Conservation (phyloP, 2,113 vertebrate genomes). For the Clupea harengus region DNA sequence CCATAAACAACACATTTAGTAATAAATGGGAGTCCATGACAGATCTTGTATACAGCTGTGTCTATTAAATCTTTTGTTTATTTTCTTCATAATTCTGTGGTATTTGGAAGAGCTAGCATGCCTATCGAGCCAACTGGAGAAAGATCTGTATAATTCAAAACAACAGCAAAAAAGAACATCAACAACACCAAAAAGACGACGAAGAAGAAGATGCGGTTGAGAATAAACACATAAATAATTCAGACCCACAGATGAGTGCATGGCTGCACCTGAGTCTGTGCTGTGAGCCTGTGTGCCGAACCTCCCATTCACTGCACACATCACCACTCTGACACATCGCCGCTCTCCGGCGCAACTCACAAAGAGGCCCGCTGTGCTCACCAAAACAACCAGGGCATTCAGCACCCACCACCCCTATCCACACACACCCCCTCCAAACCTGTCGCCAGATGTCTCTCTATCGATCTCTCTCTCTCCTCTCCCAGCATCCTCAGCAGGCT, state of each 20-base stretch:
- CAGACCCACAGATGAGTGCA: not conserved
- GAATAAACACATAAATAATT: conserved; percentile 1
- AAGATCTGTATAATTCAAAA: not conserved
- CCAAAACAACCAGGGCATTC: conserved; percentile 67
- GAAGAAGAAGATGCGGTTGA: not conserved
- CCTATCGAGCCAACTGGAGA: not conserved
- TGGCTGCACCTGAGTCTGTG: conserved; percentile 32
- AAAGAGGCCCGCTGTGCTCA: conserved; percentile 63
- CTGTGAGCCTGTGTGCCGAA: conserved; percentile 13
- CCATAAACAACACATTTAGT: not conserved
- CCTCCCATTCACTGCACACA: conserved; percentile 24
- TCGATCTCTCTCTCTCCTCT: too few relatives aligned
- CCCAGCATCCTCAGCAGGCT: too few relatives aligned
- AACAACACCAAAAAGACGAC: not conserved
- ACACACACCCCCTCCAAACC: not conserved
- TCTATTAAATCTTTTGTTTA: not conserved
- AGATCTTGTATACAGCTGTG: not conserved
- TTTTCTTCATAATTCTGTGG: not conserved
- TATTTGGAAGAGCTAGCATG: not conserved
- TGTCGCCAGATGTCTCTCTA: too few relatives aligned
- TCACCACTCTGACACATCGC: conserved; percentile 4
- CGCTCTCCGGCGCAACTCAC: conserved; percentile 56
- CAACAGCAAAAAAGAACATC: too few relatives aligned
- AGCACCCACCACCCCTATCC: conserved; percentile 26
- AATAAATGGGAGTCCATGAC: not conserved